Conservation (phyloP, 2,888 invertebrate genomes). For the Poecilobothrus nobilitatus region DNA sequence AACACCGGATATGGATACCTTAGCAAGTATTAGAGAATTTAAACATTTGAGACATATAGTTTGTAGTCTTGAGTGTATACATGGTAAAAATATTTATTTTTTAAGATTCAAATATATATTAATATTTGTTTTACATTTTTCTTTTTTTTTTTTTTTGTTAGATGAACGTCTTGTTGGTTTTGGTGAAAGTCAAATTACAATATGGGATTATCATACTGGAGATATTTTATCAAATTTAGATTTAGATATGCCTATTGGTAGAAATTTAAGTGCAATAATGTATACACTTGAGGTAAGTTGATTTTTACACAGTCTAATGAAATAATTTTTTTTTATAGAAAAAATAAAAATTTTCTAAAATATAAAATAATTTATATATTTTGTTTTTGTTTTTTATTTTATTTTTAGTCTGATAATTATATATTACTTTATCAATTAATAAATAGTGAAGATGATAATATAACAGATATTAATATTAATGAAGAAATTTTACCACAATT, state of each 20-base stretch:
- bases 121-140: neutral
- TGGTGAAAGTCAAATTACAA: conserved; percentile 36
- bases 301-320: too few relatives aligned
- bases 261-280: conserved; percentile 31
- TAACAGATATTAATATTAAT: too few relatives aligned
- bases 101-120: neutral
- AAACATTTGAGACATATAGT: conserved; percentile 37
- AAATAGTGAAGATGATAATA: neutral
- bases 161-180: conserved; percentile 41
- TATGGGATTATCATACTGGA: conserved; percentile 43
- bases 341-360: neutral
- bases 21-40: conserved; percentile 42
- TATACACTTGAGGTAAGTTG: conserved; percentile 14
- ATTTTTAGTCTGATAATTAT: conserved; percentile 19
- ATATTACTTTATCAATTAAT: conserved; percentile 21
- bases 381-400: too few relatives aligned
- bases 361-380: too few relatives aligned
- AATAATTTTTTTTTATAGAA: too few relatives aligned
- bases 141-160: conserved; percentile 10
- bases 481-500: conserved; percentile 27
- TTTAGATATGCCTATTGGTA: conserved; percentile 34
- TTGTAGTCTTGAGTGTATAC: conserved; percentile 35
- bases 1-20: conserved; percentile 38
- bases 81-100: too few relatives aligned
- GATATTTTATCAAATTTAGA: conserved; percentile 41